Evolutionary conservation across 2,888 invertebrate species (phyloP).

Genomic region (Athalia cordata): DNA sequence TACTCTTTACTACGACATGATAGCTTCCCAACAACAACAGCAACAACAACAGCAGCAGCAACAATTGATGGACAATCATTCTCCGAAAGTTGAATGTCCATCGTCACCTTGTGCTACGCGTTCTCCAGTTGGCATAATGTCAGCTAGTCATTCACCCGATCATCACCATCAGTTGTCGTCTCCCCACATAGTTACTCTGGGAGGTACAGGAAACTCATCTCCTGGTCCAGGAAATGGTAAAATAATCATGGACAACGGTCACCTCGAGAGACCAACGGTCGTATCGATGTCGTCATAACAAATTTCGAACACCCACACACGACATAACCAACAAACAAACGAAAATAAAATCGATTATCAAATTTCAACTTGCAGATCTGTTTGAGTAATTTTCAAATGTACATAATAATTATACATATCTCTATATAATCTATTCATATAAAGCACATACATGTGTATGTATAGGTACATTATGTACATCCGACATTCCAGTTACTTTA

Average conservation of each 20-base stretch:
- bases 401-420: too few species aligned
- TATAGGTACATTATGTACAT: too few species aligned
- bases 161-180: conserved; percentile 64
- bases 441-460: too few species aligned
- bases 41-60: conserved; percentile 61
- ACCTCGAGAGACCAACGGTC: conserved; percentile 75
- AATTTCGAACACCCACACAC: background rate
- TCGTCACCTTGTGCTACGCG: conserved; percentile 64
- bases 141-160: conserved; percentile 67
- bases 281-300: conserved; percentile 73
- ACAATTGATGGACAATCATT: conserved; percentile 60
- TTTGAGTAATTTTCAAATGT: too few species aligned
- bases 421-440: too few species aligned
- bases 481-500: too few species aligned
- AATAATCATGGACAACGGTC: conserved; percentile 68
- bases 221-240: conserved; percentile 58
- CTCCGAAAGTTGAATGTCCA: conserved; percentile 70
- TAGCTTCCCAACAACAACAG: conserved; percentile 60
- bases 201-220: conserved; percentile 61
- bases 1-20: conserved; percentile 64
- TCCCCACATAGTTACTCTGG: conserved; percentile 67
- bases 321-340: background rate
- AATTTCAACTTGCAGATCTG: too few species aligned
- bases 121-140: conserved; percentile 64
- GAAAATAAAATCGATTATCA: background rate